Percentiles rank a stretch among this genome's conserved stretches.
These are phyloP conservation scores for Globodera ellingtonae DNA, from an alignment of 1,140 invertebrate genomes.

Conservation along the genomic window DNA sequence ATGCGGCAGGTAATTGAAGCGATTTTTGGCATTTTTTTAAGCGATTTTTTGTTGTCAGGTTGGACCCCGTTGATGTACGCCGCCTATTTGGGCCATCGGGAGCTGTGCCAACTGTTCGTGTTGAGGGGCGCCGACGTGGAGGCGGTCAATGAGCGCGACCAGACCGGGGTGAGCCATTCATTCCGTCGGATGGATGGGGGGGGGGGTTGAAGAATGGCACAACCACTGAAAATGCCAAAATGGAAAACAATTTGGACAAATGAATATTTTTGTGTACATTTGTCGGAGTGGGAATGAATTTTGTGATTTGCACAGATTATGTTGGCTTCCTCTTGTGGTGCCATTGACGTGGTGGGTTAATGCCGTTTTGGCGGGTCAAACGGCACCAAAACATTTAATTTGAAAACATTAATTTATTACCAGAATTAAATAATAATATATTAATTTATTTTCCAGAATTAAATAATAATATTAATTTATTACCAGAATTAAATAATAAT, in stretches of 20 bases:
- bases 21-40: neutral
- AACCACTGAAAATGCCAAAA: neutral
- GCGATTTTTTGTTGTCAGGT: neutral
- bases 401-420: neutral
- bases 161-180: slow-evolving; percentile 2
- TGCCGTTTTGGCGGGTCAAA: neutral
- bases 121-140: slow-evolving; percentile 21
- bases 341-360: slow-evolving; percentile 11
- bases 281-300: no score
- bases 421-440: neutral
- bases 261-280: no score
- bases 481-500: neutral
- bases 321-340: slow-evolving; percentile 21
- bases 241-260: neutral
- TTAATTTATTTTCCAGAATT: neutral
- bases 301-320: neutral
- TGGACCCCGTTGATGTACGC: slow-evolving; percentile 28
- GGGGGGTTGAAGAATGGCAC: no score
- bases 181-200: no score
- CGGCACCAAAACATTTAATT: no score
- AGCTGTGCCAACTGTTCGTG: slow-evolving; percentile 25
- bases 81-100: slow-evolving; percentile 23
- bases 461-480: no score
- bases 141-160: slow-evolving; percentile 15
- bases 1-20: neutral